phyloP scores from a whole-genome alignment of 2,797 vertebrate genomes.

The Loris lydekkerianus region DNA sequence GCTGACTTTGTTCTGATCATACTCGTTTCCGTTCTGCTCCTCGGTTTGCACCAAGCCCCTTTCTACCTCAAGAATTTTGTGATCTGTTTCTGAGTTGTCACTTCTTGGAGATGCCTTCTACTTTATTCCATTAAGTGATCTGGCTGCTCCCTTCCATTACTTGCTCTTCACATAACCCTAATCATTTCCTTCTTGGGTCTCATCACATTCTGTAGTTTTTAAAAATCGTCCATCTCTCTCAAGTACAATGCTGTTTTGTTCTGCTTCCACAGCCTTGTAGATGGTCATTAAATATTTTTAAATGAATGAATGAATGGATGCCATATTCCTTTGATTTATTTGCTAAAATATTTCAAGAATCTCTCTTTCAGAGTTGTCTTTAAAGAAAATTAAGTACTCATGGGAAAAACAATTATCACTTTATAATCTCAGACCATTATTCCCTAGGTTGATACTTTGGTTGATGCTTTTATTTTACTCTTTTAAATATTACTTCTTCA shows the following conservation, averaged over 20 bases:
- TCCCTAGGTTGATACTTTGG: neutral
- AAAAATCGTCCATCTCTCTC: neutral
- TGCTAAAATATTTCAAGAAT: neutral
- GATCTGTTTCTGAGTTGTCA: neutral
- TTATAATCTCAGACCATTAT: neutral
- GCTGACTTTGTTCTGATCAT: neutral
- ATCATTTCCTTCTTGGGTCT: neutral
- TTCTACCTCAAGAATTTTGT: neutral
- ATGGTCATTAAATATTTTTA: neutral
- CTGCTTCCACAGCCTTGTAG: neutral
- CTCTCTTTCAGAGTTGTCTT: neutral
- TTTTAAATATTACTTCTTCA: neutral
- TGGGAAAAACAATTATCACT: neutral
- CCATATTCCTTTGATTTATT: neutral
- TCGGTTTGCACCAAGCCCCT: neutral
- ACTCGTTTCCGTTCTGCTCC: neutral
- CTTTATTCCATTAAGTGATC: neutral
- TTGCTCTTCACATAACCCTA: neutral
- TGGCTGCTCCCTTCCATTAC: neutral
- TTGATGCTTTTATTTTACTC: neutral
- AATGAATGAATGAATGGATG: neutral
- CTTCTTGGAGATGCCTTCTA: neutral
- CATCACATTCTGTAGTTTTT: neutral
- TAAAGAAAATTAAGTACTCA: neutral
- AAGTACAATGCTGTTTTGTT: neutral